These are phyloP conservation scores for Plebejus anna DNA, from an alignment of 2,888 invertebrate species.

Conservation along the genomic window DNA sequence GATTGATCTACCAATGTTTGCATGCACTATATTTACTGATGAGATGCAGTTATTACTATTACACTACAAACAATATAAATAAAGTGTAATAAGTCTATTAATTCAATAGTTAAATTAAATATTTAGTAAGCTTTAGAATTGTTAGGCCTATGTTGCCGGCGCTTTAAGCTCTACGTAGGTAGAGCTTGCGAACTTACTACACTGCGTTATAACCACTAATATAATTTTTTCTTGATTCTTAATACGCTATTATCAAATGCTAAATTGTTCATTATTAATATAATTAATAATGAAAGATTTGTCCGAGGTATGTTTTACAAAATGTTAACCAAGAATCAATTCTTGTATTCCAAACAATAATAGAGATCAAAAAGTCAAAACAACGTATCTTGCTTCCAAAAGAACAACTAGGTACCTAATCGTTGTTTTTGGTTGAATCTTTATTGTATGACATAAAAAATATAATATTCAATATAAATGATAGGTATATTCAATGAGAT, in stretches of 20 bases:
- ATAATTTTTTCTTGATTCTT: not conserved
- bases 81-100: not conserved
- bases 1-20: slow-evolving; percentile 27
- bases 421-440: too few species aligned
- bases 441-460: too few species aligned
- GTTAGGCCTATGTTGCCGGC: slow-evolving; percentile 41
- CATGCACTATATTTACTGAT: not conserved
- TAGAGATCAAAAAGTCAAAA: too few species aligned
- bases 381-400: too few species aligned
- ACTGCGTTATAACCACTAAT: not conserved
- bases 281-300: too few species aligned
- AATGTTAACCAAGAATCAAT: too few species aligned
- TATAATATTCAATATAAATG: too few species aligned
- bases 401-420: too few species aligned
- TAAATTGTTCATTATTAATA: too few species aligned
- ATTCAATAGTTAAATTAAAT: not conserved
- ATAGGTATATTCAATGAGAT: too few species aligned
- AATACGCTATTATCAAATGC: not conserved
- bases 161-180: slow-evolving; percentile 29
- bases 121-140: slow-evolving; percentile 14
- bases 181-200: slow-evolving; percentile 23
- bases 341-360: too few species aligned
- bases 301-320: too few species aligned
- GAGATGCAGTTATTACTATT: not conserved
- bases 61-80: not conserved